Evolutionary conservation across 2,888 invertebrate genomes (phyloP), one percentile per base, ranked within the genome.

Genomic region (Automeris io): DNA sequence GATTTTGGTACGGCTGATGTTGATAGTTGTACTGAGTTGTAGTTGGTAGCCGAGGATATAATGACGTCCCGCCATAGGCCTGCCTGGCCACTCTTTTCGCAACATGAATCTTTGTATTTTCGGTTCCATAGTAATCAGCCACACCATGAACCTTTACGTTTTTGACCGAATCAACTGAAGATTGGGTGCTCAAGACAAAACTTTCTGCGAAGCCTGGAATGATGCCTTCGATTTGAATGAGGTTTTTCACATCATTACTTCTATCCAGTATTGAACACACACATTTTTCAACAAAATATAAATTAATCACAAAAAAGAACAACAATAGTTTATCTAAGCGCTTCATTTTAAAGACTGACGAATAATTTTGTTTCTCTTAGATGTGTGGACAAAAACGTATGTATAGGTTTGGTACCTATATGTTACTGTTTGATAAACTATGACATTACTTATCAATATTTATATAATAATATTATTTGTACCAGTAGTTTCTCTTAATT

Each of bases 391-490:
- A n/a, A n/a, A n/a, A n/a, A n/a, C n/a, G n/a, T n/a, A n/a, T n/a
- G n/a, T n/a, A n/a, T n/a, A n/a, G n/a, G n/a, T n/a, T n/a, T n/a
- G n/a, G n/a, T n/a, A n/a, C n/a, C n/a, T n/a, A n/a, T n/a, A n/a
- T n/a, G n/a, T n/a, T n/a, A n/a, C n/a, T n/a, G n/a, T n/a, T n/a
- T 3, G 29, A 29, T 29, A 29, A 29, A 29, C 29, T 29, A n/a
- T 29, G 16, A 16, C 29, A 16, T n/a, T 8, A 5, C 16, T 29
- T 29, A 29, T 29, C 29, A 16, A 42, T 34, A 34, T 40, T 41
- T 8, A n/a, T n/a, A n/a, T n/a, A n/a, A n/a, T n/a, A n/a, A n/a
- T n/a, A n/a, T n/a, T n/a, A n/a, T n/a, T n/a, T n/a, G n/a, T n/a
- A n/a, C n/a, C n/a, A n/a, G n/a, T n/a, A n/a, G n/a, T n/a, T n/a